These are phyloP conservation scores for Riparia riparia DNA, from an alignment of 2,113 vertebrate species.

Conservation along the genomic window DNA sequence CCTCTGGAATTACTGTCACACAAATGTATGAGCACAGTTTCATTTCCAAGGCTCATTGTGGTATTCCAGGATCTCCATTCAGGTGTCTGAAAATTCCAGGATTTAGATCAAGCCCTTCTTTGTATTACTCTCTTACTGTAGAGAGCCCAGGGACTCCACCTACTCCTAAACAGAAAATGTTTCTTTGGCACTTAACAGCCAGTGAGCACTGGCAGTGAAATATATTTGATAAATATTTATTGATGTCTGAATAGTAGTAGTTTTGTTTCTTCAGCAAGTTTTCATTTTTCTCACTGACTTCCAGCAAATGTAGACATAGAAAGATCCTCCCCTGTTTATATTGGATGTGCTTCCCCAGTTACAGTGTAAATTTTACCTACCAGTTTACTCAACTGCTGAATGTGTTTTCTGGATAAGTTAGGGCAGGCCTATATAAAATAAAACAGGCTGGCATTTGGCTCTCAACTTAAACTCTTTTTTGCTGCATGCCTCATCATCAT, in stretches of 20 bases:
- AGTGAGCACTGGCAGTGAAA: not conserved
- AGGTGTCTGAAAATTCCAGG: not conserved
- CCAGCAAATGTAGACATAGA: not conserved
- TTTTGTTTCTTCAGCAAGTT: constrained; percentile 39
- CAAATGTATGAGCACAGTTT: not conserved
- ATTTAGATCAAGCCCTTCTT: constrained; percentile 26
- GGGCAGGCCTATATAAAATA: not conserved
- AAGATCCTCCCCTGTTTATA: constrained; percentile 4
- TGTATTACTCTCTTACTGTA: not conserved
- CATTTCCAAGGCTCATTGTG: not conserved
- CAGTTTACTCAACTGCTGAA: not conserved
- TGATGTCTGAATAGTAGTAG: constrained; percentile 17
- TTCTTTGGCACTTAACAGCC: not conserved
- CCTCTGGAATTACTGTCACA: not conserved
- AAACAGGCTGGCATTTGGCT: not conserved
- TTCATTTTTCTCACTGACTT: constrained; percentile 22
- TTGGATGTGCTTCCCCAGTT: not conserved
- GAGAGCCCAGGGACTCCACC: not conserved
- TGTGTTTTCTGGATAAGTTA: constrained; percentile 32
- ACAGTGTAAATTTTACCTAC: not conserved
- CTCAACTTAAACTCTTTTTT: not conserved
- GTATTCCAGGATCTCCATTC: not conserved
- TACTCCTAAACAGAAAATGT: not conserved
- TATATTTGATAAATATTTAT: constrained; percentile 20
- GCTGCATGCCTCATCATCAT: not conserved